phyloP scores from a whole-genome alignment of 2,797 vertebrate genomes.

The Antrozous pallidus region DNA sequence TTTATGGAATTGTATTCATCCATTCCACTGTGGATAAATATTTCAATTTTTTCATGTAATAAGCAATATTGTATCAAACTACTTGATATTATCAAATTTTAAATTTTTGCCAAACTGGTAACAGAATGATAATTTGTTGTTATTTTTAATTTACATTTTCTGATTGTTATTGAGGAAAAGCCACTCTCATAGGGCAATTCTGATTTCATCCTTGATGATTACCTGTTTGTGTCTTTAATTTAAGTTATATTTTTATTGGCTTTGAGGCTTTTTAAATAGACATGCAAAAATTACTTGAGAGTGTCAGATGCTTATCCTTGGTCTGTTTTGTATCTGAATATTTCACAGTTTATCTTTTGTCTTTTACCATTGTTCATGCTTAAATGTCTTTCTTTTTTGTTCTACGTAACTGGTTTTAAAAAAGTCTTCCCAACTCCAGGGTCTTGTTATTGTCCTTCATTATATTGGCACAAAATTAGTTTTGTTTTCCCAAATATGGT shows the following conservation, averaged over 20 bases:
- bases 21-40: not conserved
- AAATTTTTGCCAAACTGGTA: not conserved
- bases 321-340: not conserved
- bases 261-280: not conserved
- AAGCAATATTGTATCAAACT: not conserved
- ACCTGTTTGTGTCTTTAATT: not conserved
- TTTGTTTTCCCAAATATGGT: constrained; percentile 9
- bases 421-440: not conserved
- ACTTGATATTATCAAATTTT: not conserved
- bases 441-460: not conserved
- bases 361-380: not conserved
- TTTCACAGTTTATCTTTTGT: constrained; percentile 21
- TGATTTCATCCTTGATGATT: not conserved
- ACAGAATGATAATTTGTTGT: not conserved
- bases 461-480: not conserved
- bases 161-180: not conserved
- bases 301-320: not conserved
- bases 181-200: not conserved
- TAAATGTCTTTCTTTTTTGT: not conserved
- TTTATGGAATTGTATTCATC: not conserved
- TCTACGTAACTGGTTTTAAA: not conserved
- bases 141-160: constrained; percentile 11
- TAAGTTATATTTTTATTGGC: not conserved
- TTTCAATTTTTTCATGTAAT: not conserved
- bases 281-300: constrained; percentile 22